These are phyloP conservation scores for human DNA, from an alignment of 2,113 vertebrate genomes.

Conservation along the genomic window GRCh38 chr12:75531501-75532000, in stretches of 20 bases:
- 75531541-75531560: background rate
- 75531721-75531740: background rate
- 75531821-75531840: background rate
- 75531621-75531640: background rate
- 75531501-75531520: too few species aligned
- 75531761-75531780: background rate
- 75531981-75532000: slow-evolving; percentile 11
- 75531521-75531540: too few species aligned
- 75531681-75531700: background rate
- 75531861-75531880: background rate
- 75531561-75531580: background rate
- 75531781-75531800: background rate
- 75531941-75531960: background rate
- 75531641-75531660: background rate
- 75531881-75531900: background rate
- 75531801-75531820: background rate
- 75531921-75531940: background rate
- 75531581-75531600: background rate
- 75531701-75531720: background rate
- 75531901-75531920: background rate
- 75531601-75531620: background rate
- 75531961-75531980: background rate
- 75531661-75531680: background rate
- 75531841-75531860: background rate
- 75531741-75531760: background rate